Evolutionary conservation across 2,797 vertebrate species (phyloP).

Genomic region (Danio tinwini): DNA sequence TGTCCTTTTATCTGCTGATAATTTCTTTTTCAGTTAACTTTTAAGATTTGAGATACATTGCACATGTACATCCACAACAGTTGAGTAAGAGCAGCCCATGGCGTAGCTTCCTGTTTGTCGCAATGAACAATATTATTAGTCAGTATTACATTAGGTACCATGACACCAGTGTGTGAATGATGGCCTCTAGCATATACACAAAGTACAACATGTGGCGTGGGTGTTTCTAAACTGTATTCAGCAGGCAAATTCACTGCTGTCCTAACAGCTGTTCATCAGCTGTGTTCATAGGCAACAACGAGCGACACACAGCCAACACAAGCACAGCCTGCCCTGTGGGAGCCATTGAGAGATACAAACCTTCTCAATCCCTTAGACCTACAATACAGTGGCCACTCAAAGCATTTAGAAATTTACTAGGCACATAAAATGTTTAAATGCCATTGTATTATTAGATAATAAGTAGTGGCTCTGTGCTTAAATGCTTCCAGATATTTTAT

Average conservation of each 20-base stretch:
- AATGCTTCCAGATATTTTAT: not conserved
- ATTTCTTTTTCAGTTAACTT: no score
- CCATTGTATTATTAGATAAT: not conserved
- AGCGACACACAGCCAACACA: not conserved
- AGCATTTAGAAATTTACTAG: not conserved
- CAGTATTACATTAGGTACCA: conserved; percentile 6
- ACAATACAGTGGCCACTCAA: not conserved
- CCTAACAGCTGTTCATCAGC: conserved; percentile 68
- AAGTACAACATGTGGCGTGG: conserved; percentile 4
- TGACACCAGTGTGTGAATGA: conserved; percentile 5
- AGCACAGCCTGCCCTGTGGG: not conserved
- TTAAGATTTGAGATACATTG: no score
- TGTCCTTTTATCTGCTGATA: no score
- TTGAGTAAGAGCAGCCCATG: not conserved
- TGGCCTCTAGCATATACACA: conserved; percentile 5
- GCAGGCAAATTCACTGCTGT: conserved; percentile 37
- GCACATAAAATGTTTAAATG: not conserved
- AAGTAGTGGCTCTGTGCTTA: not conserved
- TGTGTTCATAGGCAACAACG: conserved; percentile 46
- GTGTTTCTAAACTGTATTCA: conserved; percentile 8
- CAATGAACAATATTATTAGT: conserved; percentile 11
- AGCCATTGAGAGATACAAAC: not conserved
- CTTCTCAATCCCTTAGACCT: not conserved
- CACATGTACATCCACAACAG: no score
- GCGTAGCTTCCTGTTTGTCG: not conserved